A percentile compares a stretch with the other conserved stretches of the same genome.
These are phyloP conservation scores for Verasper variegatus DNA, from an alignment of 2,113 vertebrate genomes.

Conservation along the genomic window DNA sequence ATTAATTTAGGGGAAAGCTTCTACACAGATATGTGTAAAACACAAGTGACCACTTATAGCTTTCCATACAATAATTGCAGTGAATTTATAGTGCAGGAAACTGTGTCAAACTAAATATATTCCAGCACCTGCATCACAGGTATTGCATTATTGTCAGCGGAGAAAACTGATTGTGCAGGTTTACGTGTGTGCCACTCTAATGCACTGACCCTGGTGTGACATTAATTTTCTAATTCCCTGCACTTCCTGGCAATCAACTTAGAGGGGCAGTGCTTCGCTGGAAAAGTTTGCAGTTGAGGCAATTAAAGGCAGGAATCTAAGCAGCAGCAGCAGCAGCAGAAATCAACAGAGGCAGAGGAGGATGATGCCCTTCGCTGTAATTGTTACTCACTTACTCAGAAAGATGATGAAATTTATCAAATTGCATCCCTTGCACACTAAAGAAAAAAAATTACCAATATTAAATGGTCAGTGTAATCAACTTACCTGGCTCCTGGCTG, in stretches of 20 bases:
- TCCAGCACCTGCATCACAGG: not conserved
- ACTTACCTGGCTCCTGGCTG: constrained; percentile 69
- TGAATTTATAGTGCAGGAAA: not conserved
- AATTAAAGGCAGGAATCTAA: constrained; percentile 72
- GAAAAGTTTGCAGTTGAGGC: constrained; percentile 72
- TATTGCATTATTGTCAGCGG: constrained; percentile 10
- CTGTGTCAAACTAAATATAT: constrained; percentile 18
- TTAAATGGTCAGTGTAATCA: constrained; percentile 77
- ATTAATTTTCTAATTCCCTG: constrained; percentile 81
- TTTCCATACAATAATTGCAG: not conserved
- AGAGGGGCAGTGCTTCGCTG: constrained; percentile 79
- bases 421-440: constrained; percentile 62
- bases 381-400: constrained; percentile 76
- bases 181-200: constrained; percentile 56
- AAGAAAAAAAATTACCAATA: constrained; percentile 64
- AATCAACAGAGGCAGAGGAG: constrained; percentile 48
- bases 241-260: constrained; percentile 81
- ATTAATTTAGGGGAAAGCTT: not conserved
- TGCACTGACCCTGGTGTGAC: constrained; percentile 72
- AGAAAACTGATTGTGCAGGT: constrained; percentile 14
- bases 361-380: constrained; percentile 58
- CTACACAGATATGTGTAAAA: not conserved
- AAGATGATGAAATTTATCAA: constrained; percentile 78
- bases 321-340: constrained; percentile 9
- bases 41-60: not conserved